Conservation (phyloP, 2,797 vertebrate genomes). For the Gymnothorax javanicus region DNA sequence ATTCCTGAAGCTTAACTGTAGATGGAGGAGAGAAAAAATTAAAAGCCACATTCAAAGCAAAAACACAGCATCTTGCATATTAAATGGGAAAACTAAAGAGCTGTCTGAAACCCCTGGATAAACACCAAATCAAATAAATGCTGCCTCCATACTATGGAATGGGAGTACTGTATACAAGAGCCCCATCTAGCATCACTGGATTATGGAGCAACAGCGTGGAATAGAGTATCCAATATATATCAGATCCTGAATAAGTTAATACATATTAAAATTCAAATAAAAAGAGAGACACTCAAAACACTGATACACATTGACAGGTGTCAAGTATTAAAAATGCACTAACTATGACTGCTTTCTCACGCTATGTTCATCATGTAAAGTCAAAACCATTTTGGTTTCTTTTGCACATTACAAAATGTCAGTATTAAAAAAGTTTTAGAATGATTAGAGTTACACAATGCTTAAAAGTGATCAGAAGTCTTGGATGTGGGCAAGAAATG, state of each 20-base stretch:
- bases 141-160: background rate
- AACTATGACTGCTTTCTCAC: background rate
- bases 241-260: conserved; percentile 9
- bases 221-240: background rate
- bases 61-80: conserved; percentile 35
- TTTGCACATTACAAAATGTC: background rate
- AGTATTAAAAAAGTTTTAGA: background rate
- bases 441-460: background rate
- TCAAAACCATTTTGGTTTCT: background rate
- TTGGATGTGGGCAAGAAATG: conserved; percentile 19
- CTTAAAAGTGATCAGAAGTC: background rate
- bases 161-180: background rate
- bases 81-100: conserved; percentile 12
- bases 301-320: background rate
- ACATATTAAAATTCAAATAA: conserved; percentile 14
- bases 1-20: conserved; percentile 19
- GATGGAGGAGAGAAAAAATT: background rate
- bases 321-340: conserved; percentile 19
- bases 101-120: background rate
- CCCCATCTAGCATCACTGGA: background rate
- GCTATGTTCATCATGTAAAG: background rate
- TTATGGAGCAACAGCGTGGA: background rate
- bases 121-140: background rate
- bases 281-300: background rate
- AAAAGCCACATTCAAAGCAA: conserved; percentile 33